A percentile compares a stretch with the other conserved stretches of the same genome.
These are phyloP conservation scores for Prolemur simus DNA, from an alignment of 2,113 vertebrate genomes.

Conservation along the genomic window DNA sequence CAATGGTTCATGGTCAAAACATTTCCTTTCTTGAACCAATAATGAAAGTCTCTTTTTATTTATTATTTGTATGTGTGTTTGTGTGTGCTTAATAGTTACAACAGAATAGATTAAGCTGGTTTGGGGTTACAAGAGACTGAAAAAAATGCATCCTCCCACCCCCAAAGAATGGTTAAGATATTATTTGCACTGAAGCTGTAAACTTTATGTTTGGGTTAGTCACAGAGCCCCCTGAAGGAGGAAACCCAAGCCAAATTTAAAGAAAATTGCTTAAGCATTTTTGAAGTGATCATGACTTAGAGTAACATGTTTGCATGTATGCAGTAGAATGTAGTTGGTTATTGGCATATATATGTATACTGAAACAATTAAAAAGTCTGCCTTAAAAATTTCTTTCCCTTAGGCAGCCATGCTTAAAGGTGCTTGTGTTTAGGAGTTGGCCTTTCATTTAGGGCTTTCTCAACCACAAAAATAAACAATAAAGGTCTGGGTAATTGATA, in stretches of 20 bases:
- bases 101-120: slow-evolving; percentile 27
- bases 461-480: neutral
- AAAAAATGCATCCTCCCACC: neutral
- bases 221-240: neutral
- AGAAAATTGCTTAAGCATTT: slow-evolving; percentile 40
- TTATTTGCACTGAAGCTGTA: neutral
- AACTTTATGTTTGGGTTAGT: neutral
- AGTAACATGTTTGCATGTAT: neutral
- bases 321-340: neutral
- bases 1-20: neutral
- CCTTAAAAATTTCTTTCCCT: neutral
- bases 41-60: slow-evolving; percentile 19
- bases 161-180: neutral
- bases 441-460: neutral
- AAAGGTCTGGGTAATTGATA: neutral
- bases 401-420: neutral
- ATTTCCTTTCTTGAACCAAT: slow-evolving; percentile 20
- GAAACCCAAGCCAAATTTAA: slow-evolving; percentile 45
- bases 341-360: neutral
- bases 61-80: neutral
- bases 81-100: slow-evolving; percentile 12
- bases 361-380: slow-evolving; percentile 22
- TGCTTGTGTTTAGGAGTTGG: neutral
- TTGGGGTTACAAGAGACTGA: neutral
- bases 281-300: slow-evolving; percentile 32